Evolutionary conservation across 2,113 vertebrate species (phyloP).

Genomic region (Hippocampus mohnikei): DNA sequence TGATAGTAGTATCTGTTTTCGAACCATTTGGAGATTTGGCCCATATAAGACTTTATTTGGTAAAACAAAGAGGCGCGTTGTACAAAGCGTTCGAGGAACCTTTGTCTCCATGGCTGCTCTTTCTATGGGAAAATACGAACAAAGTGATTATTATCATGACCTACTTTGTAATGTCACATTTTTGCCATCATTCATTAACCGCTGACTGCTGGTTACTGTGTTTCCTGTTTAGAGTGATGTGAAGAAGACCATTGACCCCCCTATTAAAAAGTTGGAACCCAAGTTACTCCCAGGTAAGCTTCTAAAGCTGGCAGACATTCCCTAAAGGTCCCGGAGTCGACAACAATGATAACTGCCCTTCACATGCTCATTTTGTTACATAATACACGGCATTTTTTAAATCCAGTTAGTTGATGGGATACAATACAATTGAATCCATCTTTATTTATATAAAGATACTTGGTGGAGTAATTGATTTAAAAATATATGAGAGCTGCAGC

Average conservation of each 20-base stretch:
- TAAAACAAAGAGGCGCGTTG: too few species aligned
- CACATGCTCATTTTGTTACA: not conserved
- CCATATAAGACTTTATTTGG: too few species aligned
- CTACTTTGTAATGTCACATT: not conserved
- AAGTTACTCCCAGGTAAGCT: slow-evolving; percentile 85
- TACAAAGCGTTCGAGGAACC: too few species aligned
- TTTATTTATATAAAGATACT: too few species aligned
- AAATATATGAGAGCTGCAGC: not conserved
- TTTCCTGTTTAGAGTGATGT: slow-evolving; percentile 76
- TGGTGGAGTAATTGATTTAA: not conserved
- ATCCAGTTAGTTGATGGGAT: too few species aligned
- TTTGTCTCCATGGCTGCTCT: too few species aligned
- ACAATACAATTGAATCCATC: too few species aligned
- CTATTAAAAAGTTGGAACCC: slow-evolving; percentile 89
- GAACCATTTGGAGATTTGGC: too few species aligned
- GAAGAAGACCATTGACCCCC: slow-evolving; percentile 75
- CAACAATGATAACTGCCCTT: not conserved
- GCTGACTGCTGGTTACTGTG: not conserved
- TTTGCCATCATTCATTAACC: slow-evolving; percentile 19
- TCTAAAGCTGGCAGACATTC: slow-evolving; percentile 1
- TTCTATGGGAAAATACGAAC: not conserved
- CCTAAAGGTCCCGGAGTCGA: not conserved
- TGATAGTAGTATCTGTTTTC: too few species aligned
- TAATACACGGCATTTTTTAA: too few species aligned
- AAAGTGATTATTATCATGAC: not conserved